A percentile compares a stretch with the other conserved stretches of the same genome.
Evolutionary conservation across 2,113 vertebrate species (phyloP).

Genomic region (Thamnophis sirtalis): DNA sequence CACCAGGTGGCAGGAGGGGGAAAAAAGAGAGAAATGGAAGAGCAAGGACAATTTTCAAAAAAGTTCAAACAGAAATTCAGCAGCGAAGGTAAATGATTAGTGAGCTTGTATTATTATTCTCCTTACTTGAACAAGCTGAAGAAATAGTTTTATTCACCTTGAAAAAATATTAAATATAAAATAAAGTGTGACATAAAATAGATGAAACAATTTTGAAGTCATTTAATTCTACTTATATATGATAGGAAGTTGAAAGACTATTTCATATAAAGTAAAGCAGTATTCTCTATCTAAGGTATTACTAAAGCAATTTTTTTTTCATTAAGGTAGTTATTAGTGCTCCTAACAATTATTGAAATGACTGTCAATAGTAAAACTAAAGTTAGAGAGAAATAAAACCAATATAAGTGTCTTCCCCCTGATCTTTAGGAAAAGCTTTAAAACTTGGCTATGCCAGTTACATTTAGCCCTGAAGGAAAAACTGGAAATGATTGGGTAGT

Average conservation of each 20-base stretch:
- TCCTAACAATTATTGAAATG: not conserved
- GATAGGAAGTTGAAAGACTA: not conserved
- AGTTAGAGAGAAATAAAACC: not conserved
- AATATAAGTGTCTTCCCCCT: not conserved
- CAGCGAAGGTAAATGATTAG: slow-evolving; percentile 1
- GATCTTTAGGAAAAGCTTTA: no score
- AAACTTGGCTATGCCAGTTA: no score
- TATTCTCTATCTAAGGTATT: not conserved
- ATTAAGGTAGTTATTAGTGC: slow-evolving; percentile 31
- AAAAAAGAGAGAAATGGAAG: not conserved
- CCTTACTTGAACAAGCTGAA: not conserved
- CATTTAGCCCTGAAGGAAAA: no score
- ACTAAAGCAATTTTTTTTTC: slow-evolving; percentile 14
- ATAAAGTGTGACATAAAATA: not conserved
- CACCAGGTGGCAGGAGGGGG: not conserved
- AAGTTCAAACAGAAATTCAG: slow-evolving; percentile 40
- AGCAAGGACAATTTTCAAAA: slow-evolving; percentile 14
- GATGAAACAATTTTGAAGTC: not conserved
- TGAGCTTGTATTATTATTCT: not conserved
- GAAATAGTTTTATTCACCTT: not conserved
- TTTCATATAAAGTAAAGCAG: slow-evolving; percentile 5
- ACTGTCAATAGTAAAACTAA: not conserved
- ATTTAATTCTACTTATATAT: not conserved
- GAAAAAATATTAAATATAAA: slow-evolving; percentile 3
- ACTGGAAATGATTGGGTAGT: no score